Percentiles rank a stretch among this genome's conserved stretches.
These are phyloP conservation scores for Torymus tubicola DNA, from an alignment of 2,888 invertebrate species.

Conservation along the genomic window DNA sequence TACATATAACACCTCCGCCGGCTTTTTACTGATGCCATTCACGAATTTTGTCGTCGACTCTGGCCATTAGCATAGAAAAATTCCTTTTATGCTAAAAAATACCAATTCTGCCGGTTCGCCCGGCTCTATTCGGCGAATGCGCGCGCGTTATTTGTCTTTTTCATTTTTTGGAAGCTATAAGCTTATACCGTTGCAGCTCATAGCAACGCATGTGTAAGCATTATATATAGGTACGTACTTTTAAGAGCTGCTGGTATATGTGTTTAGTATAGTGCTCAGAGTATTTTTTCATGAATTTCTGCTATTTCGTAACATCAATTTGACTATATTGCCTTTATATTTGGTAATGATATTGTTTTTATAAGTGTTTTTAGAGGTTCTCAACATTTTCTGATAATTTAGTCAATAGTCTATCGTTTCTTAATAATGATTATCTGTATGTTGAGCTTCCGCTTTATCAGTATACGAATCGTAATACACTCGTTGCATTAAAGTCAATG, in stretches of 20 bases:
- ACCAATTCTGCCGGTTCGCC: background rate
- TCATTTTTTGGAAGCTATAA: background rate
- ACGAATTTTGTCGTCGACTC: constrained; percentile 40
- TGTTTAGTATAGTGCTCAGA: too few relatives aligned
- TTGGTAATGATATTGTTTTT: too few relatives aligned
- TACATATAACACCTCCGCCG: background rate
- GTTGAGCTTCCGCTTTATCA: too few relatives aligned
- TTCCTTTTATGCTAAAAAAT: constrained; percentile 41
- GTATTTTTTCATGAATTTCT: constrained; percentile 26
- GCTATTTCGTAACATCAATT: constrained; percentile 17
- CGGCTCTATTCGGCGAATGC: constrained; percentile 11
- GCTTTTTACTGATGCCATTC: constrained; percentile 33
- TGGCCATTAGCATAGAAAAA: constrained; percentile 51
- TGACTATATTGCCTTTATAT: background rate
- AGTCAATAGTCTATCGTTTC: too few relatives aligned
- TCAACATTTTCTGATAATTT: too few relatives aligned
- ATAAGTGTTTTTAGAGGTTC: too few relatives aligned
- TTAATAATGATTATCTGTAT: too few relatives aligned
- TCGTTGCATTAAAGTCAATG: too few relatives aligned
- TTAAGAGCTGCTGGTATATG: background rate
- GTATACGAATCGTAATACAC: too few relatives aligned
- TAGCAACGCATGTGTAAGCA: background rate
- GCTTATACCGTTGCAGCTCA: constrained; percentile 22
- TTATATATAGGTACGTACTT: constrained; percentile 5
- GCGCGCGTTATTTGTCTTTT: constrained; percentile 19